Conservation (phyloP, 2,888 invertebrate genomes). For the Autographa gamma region DNA sequence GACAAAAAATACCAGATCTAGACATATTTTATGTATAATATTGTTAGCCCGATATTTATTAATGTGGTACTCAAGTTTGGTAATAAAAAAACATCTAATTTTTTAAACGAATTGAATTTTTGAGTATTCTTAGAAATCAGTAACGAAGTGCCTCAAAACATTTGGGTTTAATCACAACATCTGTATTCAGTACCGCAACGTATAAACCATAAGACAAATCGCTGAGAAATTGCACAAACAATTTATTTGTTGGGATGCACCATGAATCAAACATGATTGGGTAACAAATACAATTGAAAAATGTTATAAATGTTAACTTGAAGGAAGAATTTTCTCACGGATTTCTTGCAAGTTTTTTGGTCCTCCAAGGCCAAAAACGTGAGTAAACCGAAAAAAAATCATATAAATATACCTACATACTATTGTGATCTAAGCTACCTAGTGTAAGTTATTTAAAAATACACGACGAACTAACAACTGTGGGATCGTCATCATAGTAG, state of each 20-base stretch:
- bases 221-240: conserved; percentile 44
- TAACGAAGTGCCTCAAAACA: conserved; percentile 15
- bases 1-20: too few species aligned
- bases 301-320: conserved; percentile 35
- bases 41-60: too few species aligned
- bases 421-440: too few species aligned
- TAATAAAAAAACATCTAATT: not conserved
- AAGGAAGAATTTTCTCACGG: conserved; percentile 5
- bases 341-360: conserved; percentile 16
- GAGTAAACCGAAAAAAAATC: too few species aligned
- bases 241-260: conserved; percentile 33
- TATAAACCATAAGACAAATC: conserved; percentile 48
- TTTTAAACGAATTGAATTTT: not conserved
- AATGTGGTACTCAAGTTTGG: too few species aligned
- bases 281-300: not conserved
- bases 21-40: too few species aligned
- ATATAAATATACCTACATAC: too few species aligned
- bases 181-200: conserved; percentile 30
- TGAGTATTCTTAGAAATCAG: not conserved
- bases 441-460: too few species aligned
- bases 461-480: too few species aligned
- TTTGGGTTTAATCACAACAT: conserved; percentile 31
- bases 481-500: too few species aligned
- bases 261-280: conserved; percentile 52
- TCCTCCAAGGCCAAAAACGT: too few species aligned